Base-by-base conservation (phyloP, 1,140 invertebrate genomes). In the Maconellicoccus hirsutus region DNA sequence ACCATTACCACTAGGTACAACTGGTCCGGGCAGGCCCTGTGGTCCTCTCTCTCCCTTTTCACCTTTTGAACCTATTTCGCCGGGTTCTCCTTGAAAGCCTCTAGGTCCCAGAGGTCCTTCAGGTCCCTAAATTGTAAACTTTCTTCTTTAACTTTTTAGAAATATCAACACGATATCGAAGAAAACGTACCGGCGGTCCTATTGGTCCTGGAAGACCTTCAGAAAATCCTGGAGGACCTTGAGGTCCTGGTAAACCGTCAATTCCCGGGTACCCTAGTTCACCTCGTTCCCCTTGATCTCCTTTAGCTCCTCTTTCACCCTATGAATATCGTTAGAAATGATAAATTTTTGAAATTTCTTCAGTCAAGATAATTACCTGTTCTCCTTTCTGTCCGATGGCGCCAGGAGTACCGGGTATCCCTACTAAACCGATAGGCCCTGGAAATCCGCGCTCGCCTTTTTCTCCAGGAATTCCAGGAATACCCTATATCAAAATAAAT, bases 281-380 rank as follows among this genome's bases (percentile, higher is more conserved):
- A 73, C 84, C 76, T 74, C 74, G 75, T 52, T 75, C 73, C 21
- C 81, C 82, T 6, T 75, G 75, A 38, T 42, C 23, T 42, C 70
- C 73, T 63, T 22, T 69, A 70, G 70, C 52, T 63, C 33, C 52
- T 26, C 74, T 74, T 21, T 38, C 71, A 27, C 21, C 22, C 59
- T 21, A n/a, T 59, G 52, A 22, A 59, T 42, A n/a, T 19, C 21
- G 52, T 7, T 7, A 7, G n/a, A 59, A 33, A 33, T 33, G 29
- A 33, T 6, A 33, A 19, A 59, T 59, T 10, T 42, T 42, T 10
- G 8, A 42, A 42, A 42, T 42, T 42, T 42, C 39, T 42, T n/a
- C n/a, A n/a, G n/a, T n/a, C n/a, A n/a, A n/a, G n/a, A 16, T 59
- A 19, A 23, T 66, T 66, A 66, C 61, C 25, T 12, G 21, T 25